A percentile compares a stretch with the other conserved stretches of the same genome.
phyloP scores from a whole-genome alignment of 2,888 invertebrate species.

The Biston betularia region DNA sequence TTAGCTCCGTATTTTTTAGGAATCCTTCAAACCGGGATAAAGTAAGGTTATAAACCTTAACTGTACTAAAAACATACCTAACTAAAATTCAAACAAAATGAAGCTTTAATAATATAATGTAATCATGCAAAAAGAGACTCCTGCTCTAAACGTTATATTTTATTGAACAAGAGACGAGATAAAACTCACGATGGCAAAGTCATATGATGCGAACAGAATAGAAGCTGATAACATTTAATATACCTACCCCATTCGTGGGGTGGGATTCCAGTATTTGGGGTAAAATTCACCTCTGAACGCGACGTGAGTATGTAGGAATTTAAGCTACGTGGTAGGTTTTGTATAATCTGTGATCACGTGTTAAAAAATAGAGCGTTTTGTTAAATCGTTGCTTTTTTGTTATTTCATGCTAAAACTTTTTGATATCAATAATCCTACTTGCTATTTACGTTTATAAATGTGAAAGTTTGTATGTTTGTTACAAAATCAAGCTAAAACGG shows the following conservation, averaged over 20 bases:
- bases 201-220: conserved; percentile 52
- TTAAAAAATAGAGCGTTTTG: not conserved
- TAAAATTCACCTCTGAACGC: not conserved
- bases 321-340: not conserved
- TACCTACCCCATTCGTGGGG: conserved; percentile 15
- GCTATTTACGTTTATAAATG: too few relatives aligned
- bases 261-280: conserved; percentile 8
- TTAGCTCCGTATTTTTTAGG: too few relatives aligned
- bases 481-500: too few relatives aligned
- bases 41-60: not conserved
- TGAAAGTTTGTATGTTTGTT: too few relatives aligned
- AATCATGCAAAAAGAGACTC: not conserved
- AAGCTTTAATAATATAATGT: conserved; percentile 3
- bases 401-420: too few relatives aligned
- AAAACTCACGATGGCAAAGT: conserved; percentile 45
- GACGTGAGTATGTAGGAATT: not conserved
- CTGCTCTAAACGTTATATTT: conserved; percentile 50
- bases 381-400: too few relatives aligned
- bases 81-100: not conserved
- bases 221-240: conserved; percentile 36
- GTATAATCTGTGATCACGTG: too few relatives aligned
- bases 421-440: too few relatives aligned
- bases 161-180: conserved; percentile 52
- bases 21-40: too few relatives aligned
- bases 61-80: not conserved